Base-by-base conservation (phyloP, 2,888 invertebrate genomes). In the Xestia sexstrigata region DNA sequence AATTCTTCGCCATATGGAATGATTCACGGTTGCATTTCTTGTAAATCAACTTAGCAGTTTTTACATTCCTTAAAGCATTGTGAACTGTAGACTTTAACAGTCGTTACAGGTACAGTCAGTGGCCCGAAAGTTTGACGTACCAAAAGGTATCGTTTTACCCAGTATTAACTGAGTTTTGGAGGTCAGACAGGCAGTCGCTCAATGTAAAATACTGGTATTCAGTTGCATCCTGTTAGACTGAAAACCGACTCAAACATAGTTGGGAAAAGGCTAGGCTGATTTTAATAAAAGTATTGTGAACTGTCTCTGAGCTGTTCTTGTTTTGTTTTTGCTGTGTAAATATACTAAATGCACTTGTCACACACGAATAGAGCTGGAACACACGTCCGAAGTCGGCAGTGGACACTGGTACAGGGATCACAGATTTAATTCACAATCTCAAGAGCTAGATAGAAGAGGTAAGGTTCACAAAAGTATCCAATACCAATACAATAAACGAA, bases 361-460 rank as follows among this genome's bases (percentile, higher is more conserved):
- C 95, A 92, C 91, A 94, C 93, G 89, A 94, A 95, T 96, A 97
- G 97, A 97, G 94, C 94, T 97, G 96, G 97, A 97, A 93, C 96
- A 96, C 95, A 95, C 96, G 78, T 95, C 96, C 89, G 97, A 96
- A 93, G 96, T 96, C 93, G 97, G 97, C 95, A 97, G 97, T 94
- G 97, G 97, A 93, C 97, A 97, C 93, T 97, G 97, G 96, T 97
- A 97, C 97, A 97, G 97, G 96, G 97, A 97, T 95, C 97, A 97
- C 97, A 97, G 97, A 95, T 97, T 97, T 97, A 97, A 96, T 95
- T 97, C 96, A 93, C 97, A 97, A 94, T 97, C 96, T 88, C 97
- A 97, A 95, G 97, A 97, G 92, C 97, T 97, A 94, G 96, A 96
- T 95, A 95, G 93, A 90, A 91, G 94, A 96, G 97, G 97, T 97